Percentiles rank a stretch among this genome's conserved stretches.
These are phyloP conservation scores for Eulacestoma nigropectus DNA, from an alignment of 2,113 vertebrate species.

Conservation along the genomic window DNA sequence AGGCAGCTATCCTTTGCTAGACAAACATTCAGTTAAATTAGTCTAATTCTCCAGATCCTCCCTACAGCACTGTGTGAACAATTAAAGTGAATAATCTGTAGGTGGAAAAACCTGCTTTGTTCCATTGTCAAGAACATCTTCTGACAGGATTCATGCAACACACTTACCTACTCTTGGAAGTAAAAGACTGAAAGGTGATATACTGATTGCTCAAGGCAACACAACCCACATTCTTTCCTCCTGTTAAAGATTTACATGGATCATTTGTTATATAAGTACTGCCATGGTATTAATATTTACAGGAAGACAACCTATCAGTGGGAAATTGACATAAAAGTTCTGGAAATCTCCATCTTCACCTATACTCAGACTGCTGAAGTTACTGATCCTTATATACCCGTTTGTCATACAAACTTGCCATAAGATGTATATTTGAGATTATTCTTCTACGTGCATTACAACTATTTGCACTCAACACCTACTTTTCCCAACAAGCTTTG, in stretches of 20 bases:
- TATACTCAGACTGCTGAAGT: background rate
- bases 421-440: background rate
- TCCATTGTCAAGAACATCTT: background rate
- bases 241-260: background rate
- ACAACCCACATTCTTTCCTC: background rate
- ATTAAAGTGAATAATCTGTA: background rate
- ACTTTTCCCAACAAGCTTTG: background rate
- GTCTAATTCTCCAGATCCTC: background rate
- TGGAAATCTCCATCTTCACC: background rate
- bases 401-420: background rate
- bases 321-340: background rate
- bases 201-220: background rate
- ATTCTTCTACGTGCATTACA: background rate
- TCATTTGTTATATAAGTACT: background rate
- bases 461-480: background rate
- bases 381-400: background rate
- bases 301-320: background rate
- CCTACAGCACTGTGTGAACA: background rate
- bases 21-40: background rate
- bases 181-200: background rate
- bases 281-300: background rate
- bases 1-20: background rate
- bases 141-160: background rate
- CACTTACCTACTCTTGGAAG: rapidly evolving
- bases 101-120: background rate